Evolutionary conservation across 53 echinoderm and acorn worm genomes (phyloP).

Genomic region (Antedon mediterranea): DNA sequence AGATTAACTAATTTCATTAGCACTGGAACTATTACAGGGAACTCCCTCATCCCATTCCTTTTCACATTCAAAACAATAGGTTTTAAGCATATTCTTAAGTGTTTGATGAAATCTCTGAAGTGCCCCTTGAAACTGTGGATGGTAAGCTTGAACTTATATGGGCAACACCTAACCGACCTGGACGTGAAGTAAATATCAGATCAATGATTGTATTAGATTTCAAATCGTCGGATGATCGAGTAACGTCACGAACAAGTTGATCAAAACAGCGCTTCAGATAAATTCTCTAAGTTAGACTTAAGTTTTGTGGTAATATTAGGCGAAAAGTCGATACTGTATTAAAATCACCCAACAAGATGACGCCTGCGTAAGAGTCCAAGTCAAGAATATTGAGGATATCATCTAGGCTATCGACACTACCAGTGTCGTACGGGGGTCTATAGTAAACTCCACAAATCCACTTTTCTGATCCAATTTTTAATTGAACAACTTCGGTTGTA

Average conservation of each 20-base stretch:
- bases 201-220: no score
- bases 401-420: conserved; percentile 1
- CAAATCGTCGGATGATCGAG: neutral
- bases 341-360: conserved; percentile 13
- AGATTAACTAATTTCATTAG: no score
- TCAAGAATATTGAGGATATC: conserved; percentile 8
- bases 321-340: conserved; percentile 12
- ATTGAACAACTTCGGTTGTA: neutral
- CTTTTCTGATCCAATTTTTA: conserved; percentile 5
- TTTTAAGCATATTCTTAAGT: no score
- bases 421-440: conserved; percentile 4
- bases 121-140: no score
- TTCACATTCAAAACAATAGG: no score
- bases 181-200: no score
- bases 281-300: neutral
- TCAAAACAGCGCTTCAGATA: neutral
- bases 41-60: no score
- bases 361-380: conserved; percentile 4
- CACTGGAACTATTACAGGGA: no score
- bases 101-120: no score
- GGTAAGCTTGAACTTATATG: no score
- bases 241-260: neutral
- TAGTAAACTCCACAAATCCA: conserved; percentile 13
- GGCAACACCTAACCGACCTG: no score
- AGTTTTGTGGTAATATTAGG: neutral